Base-by-base conservation (phyloP, 2,797 vertebrate genomes). In the Gadopsis marmoratus region DNA sequence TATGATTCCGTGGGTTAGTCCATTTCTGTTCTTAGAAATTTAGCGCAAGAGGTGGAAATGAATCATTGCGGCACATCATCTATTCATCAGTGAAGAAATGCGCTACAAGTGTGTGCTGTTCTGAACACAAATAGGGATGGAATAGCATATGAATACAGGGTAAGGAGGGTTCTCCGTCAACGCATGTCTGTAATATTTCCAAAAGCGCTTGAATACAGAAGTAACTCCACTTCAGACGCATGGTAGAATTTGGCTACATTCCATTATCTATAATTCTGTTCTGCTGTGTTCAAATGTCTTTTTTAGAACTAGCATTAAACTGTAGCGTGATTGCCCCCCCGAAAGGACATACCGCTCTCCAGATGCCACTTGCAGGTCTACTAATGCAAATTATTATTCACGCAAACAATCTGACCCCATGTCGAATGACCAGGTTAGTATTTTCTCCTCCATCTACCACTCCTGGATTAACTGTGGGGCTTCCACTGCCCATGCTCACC, bases 371-470 rank as follows among this genome's bases (percentile, higher is more conserved):
- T 16, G 41, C 48, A 35, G 45, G 21, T 51, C 43, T 35, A 19
- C 62, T 63, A 29, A 76, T 62, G 50, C n/a, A 65, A 70, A 70
- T 63, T 53, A 53, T 47, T 19, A 58, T 21, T 45, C 33, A 68
- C 50, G 62, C 41, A 45, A 58, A 55, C 51, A 41, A 68, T 66
- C 37, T 58, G 54, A 47, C 71, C 56, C 26, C 19, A 55, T 62
- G 48, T 47, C 19, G 48, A 62, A 12, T 17, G 35, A n/a, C 31
- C 41, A 59, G 4, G 37, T 26, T 14, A n/a, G 14, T 41, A 16
- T 50, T 39, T 70, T 45, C 39, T n/a, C 45, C 33, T 50, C 68
- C 33, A 66, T 45, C 35, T 48, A 66, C 14, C n/a, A 19, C 17
- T 41, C 43, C 35, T 26, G 26, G 26, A 26, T 26, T 26, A 26